Evolutionary conservation across 2,888 invertebrate genomes (phyloP), one percentile per base, ranked within the genome.

Genomic region (Lasioglossum oenotherae): DNA sequence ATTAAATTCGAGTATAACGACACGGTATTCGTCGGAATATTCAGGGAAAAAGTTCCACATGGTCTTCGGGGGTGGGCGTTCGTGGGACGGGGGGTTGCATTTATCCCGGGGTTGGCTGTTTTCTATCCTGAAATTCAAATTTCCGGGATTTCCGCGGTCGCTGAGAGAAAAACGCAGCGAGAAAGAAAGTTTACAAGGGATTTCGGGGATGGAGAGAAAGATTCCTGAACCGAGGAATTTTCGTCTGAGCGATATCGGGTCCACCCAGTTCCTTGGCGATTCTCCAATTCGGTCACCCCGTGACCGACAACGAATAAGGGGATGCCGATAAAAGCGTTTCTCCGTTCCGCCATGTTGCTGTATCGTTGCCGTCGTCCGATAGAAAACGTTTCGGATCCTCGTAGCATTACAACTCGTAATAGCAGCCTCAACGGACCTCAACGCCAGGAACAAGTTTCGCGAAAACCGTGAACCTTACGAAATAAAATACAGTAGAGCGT

Each of bases 241-340:
- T 57, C 81, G 49, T 44, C 27, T 53, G 57, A 38, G 19, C 46
- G 53, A 81, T 76, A 76, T 72, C 44, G 60, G 49, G 64, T 49
- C 64, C 49, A 19, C 35, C 57, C 38, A 44, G 27, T 57, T 79
- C 53, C 16, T 46, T 90, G 88, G 88, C 80, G 46, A n/a, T 31
- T 31, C 53, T 85, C 90, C 90, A 88, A 90, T 81, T 90, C 87
- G 90, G 81, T 88, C 79, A 81, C 23, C n/a, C 78, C 72, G 74
- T 74, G 60, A 41, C 31, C 67, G 64, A 49, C 31, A 57, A 71
- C 53, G 74, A 82, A 60, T 14, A 35, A 74, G 44, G 23, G 67
- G 46, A 31, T 31, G 19, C 71, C 74, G 53, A 23, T 23, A 46
- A 64, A 76, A 89, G 38, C 76, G 49, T 69, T 78, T 57, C 49